A percentile compares a stretch with the other conserved stretches of the same genome.
Evolutionary conservation across 2,888 invertebrate genomes (phyloP).

Genomic region (Cartodere bifasciata): DNA sequence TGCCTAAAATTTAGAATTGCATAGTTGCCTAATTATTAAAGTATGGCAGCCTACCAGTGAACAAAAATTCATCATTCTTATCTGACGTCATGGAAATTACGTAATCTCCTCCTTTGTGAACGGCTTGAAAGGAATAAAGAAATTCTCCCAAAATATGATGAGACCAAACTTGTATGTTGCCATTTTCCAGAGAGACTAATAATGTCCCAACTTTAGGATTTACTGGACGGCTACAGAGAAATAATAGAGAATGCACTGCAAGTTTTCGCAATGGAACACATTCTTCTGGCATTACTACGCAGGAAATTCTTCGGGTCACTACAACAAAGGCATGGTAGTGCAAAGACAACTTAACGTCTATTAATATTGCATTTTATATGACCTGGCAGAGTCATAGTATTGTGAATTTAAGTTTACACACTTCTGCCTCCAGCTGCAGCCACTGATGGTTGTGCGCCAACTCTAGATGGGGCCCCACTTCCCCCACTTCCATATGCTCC

Average conservation of each 20-base stretch:
- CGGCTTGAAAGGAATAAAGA: slow-evolving; percentile 53
- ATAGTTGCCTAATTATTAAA: slow-evolving; percentile 2
- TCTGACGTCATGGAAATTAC: slow-evolving; percentile 60
- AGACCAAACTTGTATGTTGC: slow-evolving; percentile 68
- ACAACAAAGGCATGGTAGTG: too few relatives aligned
- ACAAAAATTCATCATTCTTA: slow-evolving; percentile 53
- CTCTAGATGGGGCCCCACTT: too few relatives aligned
- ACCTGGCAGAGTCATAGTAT: too few relatives aligned
- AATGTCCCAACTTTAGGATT: slow-evolving; percentile 46
- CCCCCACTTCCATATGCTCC: too few relatives aligned
- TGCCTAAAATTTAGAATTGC: slow-evolving; percentile 31
- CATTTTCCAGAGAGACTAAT: slow-evolving; percentile 60
- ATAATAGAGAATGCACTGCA: slow-evolving; percentile 54
- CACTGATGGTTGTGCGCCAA: too few relatives aligned
- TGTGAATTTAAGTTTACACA: too few relatives aligned
- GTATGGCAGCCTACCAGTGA: slow-evolving; percentile 44
- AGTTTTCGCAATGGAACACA: slow-evolving; percentile 37
- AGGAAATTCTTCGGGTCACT: slow-evolving; percentile 32
- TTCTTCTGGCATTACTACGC: slow-evolving; percentile 33
- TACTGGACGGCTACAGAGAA: slow-evolving; percentile 48
- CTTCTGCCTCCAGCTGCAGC: too few relatives aligned
- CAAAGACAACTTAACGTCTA: too few relatives aligned
- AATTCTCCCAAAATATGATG: slow-evolving; percentile 63
- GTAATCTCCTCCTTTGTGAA: slow-evolving; percentile 54
- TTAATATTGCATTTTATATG: too few relatives aligned